Evolutionary conservation across 2,797 vertebrate species (phyloP), one percentile per base, ranked within the genome.

Genomic region (Australoheros facetus): DNA sequence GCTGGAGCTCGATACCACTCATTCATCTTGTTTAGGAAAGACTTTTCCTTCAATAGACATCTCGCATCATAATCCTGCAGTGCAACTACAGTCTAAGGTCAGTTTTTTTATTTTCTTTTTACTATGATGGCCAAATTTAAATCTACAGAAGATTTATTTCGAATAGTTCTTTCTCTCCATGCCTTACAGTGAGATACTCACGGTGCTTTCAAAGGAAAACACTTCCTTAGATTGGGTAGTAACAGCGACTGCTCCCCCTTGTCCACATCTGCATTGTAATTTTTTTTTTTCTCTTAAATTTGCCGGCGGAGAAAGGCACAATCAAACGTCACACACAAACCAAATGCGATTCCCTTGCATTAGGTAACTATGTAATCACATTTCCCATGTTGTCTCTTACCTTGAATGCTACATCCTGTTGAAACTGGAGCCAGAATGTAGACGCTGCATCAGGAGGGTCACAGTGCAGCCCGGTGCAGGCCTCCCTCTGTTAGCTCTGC

Each of bases 261-360:
- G 16, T 85, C 75, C 85, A 79, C 87, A 88, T 93, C 89, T 87
- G 77, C 84, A 82, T 81, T 57, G 59, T 57, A 60, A 75, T 82
- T 84, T 51, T 56, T 39, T 39, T 48, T 59, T 32, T 59, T 48
- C 7, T 57, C 77, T 73, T 39, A 59, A 80, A 81, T 87, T 89
- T 85, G 82, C 85, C 79, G 7, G 81, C 12, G 58, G 76, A 84
- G 91, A 90, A 87, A 92, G 86, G 55, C 66, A 70, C 86, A 89
- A 88, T 90, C 85, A 92, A 93, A 89, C 56, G 56, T 58, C 66
- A 73, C 48, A 76, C 53, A 90, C 81, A 76, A 91, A 91, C 89
- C 89, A 94, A 95, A 94, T 91, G 84, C 81, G 85, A 94, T 94
- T 94, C 81, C 85, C 89, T 80, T 91, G 93, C 89, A 93, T 94